A percentile compares a stretch with the other conserved stretches of the same genome.
Conservation (phyloP, 2,797 vertebrate genomes). For the Artibeus jamaicensis region DNA sequence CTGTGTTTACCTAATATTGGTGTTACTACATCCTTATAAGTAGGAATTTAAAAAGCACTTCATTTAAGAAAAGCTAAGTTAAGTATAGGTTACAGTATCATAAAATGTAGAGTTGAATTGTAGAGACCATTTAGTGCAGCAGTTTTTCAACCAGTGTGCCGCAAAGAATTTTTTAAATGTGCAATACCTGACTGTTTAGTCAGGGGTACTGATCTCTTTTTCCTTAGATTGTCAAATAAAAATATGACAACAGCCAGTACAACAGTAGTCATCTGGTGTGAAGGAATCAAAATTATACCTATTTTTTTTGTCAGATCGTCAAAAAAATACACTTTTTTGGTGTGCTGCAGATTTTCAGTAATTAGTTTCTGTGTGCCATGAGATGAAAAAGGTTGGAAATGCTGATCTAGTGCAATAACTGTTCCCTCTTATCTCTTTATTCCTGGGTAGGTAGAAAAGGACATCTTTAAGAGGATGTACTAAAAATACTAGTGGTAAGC, state of each 20-base stretch:
- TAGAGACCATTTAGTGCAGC: not conserved
- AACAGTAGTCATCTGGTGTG: not conserved
- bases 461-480: constrained; percentile 43
- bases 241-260: not conserved
- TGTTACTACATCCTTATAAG: not conserved
- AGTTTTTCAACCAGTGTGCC: not conserved
- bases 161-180: not conserved
- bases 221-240: not conserved
- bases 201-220: not conserved
- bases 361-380: not conserved
- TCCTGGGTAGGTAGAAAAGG: not conserved
- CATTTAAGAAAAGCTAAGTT: constrained; percentile 20
- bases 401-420: not conserved
- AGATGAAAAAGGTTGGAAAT: not conserved
- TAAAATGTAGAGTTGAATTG: constrained; percentile 1
- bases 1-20: not conserved
- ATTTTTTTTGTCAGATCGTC: not conserved
- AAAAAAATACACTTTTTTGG: not conserved
- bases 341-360: not conserved
- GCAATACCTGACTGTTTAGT: not conserved
- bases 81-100: not conserved
- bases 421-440: constrained; percentile 2
- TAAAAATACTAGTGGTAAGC: constrained; percentile 39
- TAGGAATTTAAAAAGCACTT: constrained; percentile 13
- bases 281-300: not conserved